These are phyloP conservation scores for Dryobotodes eremita DNA, from an alignment of 2,888 invertebrate species.

Conservation along the genomic window DNA sequence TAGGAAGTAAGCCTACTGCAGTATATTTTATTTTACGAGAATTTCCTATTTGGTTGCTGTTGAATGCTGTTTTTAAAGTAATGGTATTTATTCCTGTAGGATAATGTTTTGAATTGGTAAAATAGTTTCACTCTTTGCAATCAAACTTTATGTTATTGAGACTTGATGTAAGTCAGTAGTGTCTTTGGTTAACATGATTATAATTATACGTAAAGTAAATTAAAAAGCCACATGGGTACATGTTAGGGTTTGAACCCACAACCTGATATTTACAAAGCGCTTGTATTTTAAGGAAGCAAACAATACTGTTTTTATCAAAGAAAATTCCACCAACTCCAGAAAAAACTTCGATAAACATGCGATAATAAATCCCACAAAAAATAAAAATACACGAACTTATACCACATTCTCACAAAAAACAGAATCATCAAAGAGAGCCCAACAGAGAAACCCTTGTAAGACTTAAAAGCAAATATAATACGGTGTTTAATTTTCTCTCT, in stretches of 20 bases:
- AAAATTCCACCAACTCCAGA: background rate
- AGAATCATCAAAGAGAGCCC: conserved; percentile 25
- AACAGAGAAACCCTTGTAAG: conserved; percentile 34
- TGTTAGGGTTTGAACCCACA: background rate
- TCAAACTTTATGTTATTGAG: background rate
- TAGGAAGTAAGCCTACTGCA: conserved; percentile 48
- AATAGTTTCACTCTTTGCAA: background rate
- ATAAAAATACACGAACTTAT: conserved; percentile 25
- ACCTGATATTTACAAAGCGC: background rate
- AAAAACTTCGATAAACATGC: background rate
- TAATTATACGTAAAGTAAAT: background rate
- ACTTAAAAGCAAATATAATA: conserved; percentile 59
- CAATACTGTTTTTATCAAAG: background rate
- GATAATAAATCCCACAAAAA: conserved; percentile 5
- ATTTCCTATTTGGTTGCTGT: conserved; percentile 3
- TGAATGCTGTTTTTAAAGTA: conserved; percentile 17
- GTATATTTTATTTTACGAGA: conserved; percentile 49
- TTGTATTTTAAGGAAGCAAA: background rate
- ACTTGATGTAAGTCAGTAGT: background rate
- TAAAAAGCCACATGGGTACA: background rate
- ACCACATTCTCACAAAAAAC: conserved; percentile 10
- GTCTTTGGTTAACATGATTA: background rate
- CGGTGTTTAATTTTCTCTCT: conserved; percentile 54
- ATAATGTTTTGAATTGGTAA: background rate
- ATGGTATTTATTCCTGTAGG: background rate